Evolutionary conservation across 2,113 vertebrate species (phyloP).

Genomic region (Paracanthobrama guichenoti): DNA sequence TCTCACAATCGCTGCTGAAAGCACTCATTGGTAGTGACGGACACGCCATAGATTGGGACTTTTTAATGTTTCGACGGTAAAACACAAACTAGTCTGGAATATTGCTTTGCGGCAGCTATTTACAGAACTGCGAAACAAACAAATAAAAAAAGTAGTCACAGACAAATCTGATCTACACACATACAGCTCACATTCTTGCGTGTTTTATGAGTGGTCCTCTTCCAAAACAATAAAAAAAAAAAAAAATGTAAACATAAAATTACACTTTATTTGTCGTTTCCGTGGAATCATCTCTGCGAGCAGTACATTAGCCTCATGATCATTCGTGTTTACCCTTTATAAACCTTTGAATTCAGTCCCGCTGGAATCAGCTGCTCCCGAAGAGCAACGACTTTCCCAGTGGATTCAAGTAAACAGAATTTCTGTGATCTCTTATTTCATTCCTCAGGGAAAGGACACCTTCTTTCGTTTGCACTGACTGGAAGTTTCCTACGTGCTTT

Average conservation of each 20-base stretch:
- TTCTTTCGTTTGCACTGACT: conserved; percentile 35
- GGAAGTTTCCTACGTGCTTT: conserved; percentile 36
- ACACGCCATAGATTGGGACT: conserved; percentile 27
- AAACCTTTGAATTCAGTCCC: conserved; percentile 59
- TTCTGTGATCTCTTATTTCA: conserved; percentile 43
- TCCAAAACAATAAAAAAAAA: conserved; percentile 60
- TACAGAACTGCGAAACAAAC: conserved; percentile 71
- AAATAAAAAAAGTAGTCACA: conserved; percentile 48
- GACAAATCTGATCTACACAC: conserved; percentile 67
- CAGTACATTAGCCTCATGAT: conserved; percentile 59
- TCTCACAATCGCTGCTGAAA: neutral
- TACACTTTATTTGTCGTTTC: conserved; percentile 48
- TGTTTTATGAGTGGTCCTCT: conserved; percentile 76
- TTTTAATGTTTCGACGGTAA: conserved; percentile 62
- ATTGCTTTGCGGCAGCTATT: conserved; percentile 74
- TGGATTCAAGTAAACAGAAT: conserved; percentile 68
- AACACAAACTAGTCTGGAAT: conserved; percentile 69
- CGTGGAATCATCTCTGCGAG: conserved; percentile 62
- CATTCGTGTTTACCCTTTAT: conserved; percentile 61
- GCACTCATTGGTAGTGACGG: conserved; percentile 5
- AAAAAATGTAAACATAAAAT: conserved; percentile 61
- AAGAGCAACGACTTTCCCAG: conserved; percentile 59
- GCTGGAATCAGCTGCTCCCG: conserved; percentile 65
- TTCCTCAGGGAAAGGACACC: conserved; percentile 34
- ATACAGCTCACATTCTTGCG: conserved; percentile 64